phyloP scores from a whole-genome alignment of 2,113 vertebrate genomes.

The Mungos mungo region DNA sequence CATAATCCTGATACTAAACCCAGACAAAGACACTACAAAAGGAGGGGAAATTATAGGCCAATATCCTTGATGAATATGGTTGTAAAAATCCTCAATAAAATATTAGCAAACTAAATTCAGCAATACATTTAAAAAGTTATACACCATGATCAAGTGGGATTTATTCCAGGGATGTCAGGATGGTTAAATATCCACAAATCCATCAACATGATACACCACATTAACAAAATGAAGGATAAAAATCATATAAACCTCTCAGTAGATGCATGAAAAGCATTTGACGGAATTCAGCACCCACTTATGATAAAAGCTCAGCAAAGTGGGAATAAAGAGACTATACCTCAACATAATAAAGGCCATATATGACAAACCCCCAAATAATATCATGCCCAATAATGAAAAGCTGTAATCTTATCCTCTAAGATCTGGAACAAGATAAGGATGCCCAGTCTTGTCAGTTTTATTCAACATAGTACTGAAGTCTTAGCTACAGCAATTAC shows the following conservation, averaged over 20 bases:
- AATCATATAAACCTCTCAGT: neutral
- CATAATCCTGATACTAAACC: neutral
- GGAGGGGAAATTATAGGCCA: neutral
- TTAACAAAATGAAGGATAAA: neutral
- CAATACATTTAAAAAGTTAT: neutral
- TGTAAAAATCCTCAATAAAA: neutral
- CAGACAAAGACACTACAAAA: neutral
- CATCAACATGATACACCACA: too few species aligned
- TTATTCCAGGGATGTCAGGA: neutral
- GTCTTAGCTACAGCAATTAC: neutral
- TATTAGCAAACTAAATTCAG: neutral
- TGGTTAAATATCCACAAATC: neutral
- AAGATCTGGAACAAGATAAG: neutral
- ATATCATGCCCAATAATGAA: neutral
- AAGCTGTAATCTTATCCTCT: neutral
- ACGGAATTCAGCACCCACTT: neutral
- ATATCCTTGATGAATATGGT: neutral
- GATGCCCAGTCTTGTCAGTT: neutral
- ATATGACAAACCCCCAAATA: neutral
- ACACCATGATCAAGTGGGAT: neutral
- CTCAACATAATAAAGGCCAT: neutral
- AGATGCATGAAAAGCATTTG: neutral
- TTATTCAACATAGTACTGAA: neutral
- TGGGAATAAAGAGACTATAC: neutral
- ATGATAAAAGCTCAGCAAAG: neutral